Conservation (phyloP, 2,113 vertebrate species). For the Paradoxurus hermaphroditus region DNA sequence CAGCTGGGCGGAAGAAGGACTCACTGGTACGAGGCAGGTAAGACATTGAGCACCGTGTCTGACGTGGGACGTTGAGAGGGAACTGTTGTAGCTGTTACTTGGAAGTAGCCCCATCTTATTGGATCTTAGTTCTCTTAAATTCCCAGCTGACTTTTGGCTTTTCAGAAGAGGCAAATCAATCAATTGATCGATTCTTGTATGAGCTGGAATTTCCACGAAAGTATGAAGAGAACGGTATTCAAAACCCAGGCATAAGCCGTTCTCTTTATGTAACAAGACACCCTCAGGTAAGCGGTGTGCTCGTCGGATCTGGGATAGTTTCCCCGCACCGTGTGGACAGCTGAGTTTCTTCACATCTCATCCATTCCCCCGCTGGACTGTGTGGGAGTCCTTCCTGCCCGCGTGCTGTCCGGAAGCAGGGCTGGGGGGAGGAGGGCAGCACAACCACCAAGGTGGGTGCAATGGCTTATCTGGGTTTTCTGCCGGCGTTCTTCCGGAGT, state of each 20-base stretch:
- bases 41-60: accelerated
- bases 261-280: neutral
- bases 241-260: accelerated
- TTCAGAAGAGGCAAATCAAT: neutral
- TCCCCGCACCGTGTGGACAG: accelerated
- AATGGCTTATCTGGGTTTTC: accelerated
- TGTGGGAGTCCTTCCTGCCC: neutral
- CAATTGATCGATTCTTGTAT: accelerated
- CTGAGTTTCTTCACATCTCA: neutral
- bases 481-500: accelerated
- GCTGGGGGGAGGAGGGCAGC: accelerated
- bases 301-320: neutral
- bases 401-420: neutral
- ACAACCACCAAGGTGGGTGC: accelerated
- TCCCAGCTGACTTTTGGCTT: neutral
- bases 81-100: accelerated
- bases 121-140: neutral
- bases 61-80: accelerated
- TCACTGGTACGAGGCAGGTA: accelerated
- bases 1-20: neutral
- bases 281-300: accelerated
- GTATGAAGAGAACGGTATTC: accelerated
- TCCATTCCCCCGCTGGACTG: neutral
- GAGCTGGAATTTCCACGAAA: neutral
- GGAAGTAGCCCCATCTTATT: neutral